Evolutionary conservation across 1,140 invertebrate genomes (phyloP).

Genomic region (Pseudomyrmex gracilis): DNA sequence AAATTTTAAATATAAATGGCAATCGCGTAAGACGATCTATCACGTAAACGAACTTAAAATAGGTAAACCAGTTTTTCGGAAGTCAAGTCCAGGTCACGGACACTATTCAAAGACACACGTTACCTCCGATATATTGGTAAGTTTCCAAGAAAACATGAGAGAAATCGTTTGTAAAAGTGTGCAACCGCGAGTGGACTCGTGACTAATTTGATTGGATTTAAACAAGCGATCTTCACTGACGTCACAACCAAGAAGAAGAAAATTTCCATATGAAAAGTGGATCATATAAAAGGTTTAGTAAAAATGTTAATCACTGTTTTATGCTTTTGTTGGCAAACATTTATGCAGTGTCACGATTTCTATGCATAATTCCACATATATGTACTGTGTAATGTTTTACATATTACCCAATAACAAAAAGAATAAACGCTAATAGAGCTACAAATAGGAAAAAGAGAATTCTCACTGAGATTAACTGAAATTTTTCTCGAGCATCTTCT

Average conservation of each 20-base stretch:
- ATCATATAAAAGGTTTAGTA: not conserved
- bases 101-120: not conserved
- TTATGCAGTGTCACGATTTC: not conserved
- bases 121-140: not conserved
- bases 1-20: conserved; percentile 1
- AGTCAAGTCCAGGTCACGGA: not conserved
- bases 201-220: conserved; percentile 30
- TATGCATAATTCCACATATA: not conserved
- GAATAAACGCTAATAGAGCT: no score
- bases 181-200: conserved; percentile 11
- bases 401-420: no score
- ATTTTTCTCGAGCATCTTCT: not conserved
- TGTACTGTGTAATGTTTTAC: not conserved
- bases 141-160: conserved; percentile 19
- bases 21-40: not conserved
- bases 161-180: conserved; percentile 65
- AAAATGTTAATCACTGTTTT: not conserved
- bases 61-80: conserved; percentile 42
- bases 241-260: not conserved
- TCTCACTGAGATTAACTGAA: no score
- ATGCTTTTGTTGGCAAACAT: not conserved
- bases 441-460: no score
- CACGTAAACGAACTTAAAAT: not conserved
- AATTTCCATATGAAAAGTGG: conserved; percentile 48
- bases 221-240: conserved; percentile 25